Conservation (phyloP, 2,113 vertebrate genomes). For the Apistogramma diplotaenia region DNA sequence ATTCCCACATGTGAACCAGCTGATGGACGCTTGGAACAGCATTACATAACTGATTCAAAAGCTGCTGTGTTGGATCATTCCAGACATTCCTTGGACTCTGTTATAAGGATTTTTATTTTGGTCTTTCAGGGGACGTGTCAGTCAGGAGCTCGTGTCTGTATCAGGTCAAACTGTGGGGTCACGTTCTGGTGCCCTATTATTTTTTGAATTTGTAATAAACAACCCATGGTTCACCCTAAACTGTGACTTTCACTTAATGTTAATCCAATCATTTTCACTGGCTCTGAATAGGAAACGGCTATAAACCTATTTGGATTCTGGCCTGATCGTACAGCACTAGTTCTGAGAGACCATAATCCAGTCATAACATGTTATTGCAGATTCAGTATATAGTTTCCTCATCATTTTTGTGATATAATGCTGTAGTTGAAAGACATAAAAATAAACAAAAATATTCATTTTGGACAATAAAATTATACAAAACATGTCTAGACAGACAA, state of each 20-base stretch:
- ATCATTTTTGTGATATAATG: background rate
- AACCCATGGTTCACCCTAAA: background rate
- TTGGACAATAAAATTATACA: background rate
- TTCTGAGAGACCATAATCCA: too few species aligned
- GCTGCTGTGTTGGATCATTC: slow-evolving; percentile 30
- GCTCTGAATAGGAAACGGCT: too few species aligned
- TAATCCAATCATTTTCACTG: background rate
- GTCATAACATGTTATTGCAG: too few species aligned
- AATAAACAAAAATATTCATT: background rate
- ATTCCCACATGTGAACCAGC: slow-evolving; percentile 42
- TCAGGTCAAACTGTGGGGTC: slow-evolving; percentile 28
- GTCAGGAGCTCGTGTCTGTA: background rate
- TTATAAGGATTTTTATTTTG: slow-evolving; percentile 40
- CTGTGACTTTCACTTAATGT: accelerated
- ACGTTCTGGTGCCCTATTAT: background rate
- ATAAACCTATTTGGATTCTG: too few species aligned
- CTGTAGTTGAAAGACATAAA: background rate
- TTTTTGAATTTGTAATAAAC: background rate
- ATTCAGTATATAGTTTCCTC: background rate
- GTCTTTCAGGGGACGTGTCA: slow-evolving; percentile 5
- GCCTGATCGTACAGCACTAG: too few species aligned
- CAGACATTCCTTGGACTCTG: slow-evolving; percentile 27
- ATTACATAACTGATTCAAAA: slow-evolving; percentile 8
- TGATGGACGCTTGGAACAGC: slow-evolving; percentile 29
- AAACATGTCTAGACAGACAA: background rate